Evolutionary conservation across 2,797 vertebrate species (phyloP).

Genomic region (Buceros bicornis): DNA sequence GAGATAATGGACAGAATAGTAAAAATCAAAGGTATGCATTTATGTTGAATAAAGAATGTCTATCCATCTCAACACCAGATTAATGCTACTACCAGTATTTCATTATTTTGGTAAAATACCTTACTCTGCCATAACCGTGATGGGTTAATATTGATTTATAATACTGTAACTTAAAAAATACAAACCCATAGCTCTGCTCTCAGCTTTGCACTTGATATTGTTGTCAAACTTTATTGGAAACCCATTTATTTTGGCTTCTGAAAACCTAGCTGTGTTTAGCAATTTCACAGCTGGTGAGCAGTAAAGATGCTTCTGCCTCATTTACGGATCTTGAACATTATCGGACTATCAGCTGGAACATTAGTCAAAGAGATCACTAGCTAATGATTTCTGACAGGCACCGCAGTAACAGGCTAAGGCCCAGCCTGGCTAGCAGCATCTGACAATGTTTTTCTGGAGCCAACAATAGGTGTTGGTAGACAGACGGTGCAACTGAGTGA

Average conservation of each 20-base stretch:
- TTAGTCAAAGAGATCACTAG: constrained; percentile 89
- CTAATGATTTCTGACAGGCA: constrained; percentile 92
- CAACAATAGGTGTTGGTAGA: constrained; percentile 48
- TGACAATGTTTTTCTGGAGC: constrained; percentile 78
- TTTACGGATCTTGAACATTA: constrained; percentile 86
- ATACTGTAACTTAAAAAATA: constrained; percentile 11
- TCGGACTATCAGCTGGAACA: constrained; percentile 91
- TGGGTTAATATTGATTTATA: constrained; percentile 28
- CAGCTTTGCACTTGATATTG: constrained; percentile 65
- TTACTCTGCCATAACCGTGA: not conserved
- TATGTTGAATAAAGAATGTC: constrained; percentile 6
- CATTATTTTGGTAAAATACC: not conserved
- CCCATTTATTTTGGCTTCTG: constrained; percentile 84
- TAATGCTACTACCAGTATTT: not conserved
- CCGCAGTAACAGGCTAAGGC: constrained; percentile 83
- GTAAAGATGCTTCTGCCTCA: constrained; percentile 87
- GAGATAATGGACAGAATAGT: not conserved
- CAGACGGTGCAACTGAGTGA: constrained; percentile 68
- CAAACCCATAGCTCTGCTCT: constrained; percentile 29
- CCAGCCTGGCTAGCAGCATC: constrained; percentile 77
- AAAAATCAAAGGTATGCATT: constrained; percentile 5
- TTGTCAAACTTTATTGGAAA: constrained; percentile 77
- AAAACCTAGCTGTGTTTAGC: constrained; percentile 78
- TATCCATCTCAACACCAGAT: constrained; percentile 5
- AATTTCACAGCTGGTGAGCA: constrained; percentile 85